Conservation (phyloP, 2,113 vertebrate genomes). For the Dromaius novaehollandiae region DNA sequence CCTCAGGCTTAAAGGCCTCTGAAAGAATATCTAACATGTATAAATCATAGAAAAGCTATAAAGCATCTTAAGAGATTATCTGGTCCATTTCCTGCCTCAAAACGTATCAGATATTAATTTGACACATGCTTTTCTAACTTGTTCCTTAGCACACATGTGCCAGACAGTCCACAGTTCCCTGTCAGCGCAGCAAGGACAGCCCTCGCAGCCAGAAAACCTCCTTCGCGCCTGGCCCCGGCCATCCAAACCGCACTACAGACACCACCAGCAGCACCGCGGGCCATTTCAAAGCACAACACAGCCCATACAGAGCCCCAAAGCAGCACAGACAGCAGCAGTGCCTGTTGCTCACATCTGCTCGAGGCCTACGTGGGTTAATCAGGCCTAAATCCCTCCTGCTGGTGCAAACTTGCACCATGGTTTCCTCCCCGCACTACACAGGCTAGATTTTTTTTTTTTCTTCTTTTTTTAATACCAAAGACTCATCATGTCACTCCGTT, state of each 20-base stretch:
- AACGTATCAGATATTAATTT: background rate
- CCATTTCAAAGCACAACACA: background rate
- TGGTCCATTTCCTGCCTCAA: background rate
- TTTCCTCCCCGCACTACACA: background rate
- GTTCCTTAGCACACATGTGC: background rate
- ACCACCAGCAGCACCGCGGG: background rate
- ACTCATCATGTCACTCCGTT: background rate
- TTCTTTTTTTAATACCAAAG: background rate
- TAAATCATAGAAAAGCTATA: background rate
- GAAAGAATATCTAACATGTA: background rate
- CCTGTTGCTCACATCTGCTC: rapidly evolving
- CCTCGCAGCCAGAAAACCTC: background rate
- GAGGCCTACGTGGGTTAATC: background rate
- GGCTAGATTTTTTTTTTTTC: background rate
- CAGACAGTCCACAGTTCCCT: background rate
- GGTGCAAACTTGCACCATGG: background rate
- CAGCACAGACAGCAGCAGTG: background rate
- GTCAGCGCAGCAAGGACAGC: background rate
- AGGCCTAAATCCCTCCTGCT: background rate
- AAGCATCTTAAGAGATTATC: background rate
- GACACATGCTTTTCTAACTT: background rate
- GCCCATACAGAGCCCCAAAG: background rate
- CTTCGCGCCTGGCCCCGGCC: background rate
- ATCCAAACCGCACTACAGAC: background rate
- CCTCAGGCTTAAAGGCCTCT: background rate